A percentile compares a stretch with the other conserved stretches of the same genome.
Evolutionary conservation across 2,113 vertebrate species (phyloP).

Genomic region (Natator depressus): DNA sequence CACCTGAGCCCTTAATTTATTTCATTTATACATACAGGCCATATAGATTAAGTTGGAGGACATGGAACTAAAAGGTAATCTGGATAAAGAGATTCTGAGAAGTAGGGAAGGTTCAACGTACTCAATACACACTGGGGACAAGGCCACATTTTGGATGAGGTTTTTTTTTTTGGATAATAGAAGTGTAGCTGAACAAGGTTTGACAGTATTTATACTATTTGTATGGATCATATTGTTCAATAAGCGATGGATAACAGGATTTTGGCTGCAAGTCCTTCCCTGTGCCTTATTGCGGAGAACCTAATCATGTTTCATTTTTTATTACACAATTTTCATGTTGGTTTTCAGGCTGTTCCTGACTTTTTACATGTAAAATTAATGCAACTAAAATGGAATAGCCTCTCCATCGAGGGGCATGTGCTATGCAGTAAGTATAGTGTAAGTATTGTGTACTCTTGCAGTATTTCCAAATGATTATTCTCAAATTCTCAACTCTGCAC

Average conservation of each 20-base stretch:
- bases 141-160: not conserved
- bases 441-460: not conserved
- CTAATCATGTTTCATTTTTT: not conserved
- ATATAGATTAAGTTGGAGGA: not conserved
- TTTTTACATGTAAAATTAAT: not conserved
- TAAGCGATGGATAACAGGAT: not conserved
- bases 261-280: not conserved
- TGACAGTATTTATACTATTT: not conserved
- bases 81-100: not conserved
- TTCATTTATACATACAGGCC: fast-evolving
- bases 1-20: not conserved
- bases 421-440: fast-evolving
- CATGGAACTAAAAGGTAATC: not conserved
- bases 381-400: not conserved
- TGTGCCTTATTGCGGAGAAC: not conserved
- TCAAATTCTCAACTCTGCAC: not conserved
- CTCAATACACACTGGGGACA: not conserved
- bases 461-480: not conserved
- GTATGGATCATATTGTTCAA: not conserved
- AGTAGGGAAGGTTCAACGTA: not conserved
- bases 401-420: not conserved
- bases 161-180: not conserved
- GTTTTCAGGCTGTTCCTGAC: not conserved
- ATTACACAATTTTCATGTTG: not conserved
- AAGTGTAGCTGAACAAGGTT: not conserved